Evolutionary conservation across 2,797 vertebrate genomes (phyloP), one percentile per base, ranked within the genome.

Genomic region (Arrhamphus sclerolepis): DNA sequence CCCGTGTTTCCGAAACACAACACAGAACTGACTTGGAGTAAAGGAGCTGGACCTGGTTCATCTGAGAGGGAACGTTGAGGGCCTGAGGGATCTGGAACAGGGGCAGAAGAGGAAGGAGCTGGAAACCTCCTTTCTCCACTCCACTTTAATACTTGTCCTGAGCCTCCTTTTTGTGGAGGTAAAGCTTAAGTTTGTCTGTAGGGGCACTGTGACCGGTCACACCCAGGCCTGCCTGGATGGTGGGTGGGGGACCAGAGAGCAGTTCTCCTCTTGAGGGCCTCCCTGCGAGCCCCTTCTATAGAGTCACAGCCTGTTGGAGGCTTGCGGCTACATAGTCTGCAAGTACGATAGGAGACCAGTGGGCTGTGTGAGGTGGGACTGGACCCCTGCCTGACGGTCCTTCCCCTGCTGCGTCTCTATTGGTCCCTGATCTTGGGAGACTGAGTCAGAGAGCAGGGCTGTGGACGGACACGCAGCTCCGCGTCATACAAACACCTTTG

Each of bases 401-500:
- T 56, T 66, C 80, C 81, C 77, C 80, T 80, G 75, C 72, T 64
- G 73, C 75, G 78, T 89, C 87, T 86, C 89, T 78, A 76, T 90
- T 91, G 87, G 88, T 88, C 85, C 88, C 85, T 84, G 84, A 80
- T 83, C 60, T 22, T 21, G 66, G 86, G 83, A 86, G 86, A 78
- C 72, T 46, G 86, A 66, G 78, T 85, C 78, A 75, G 72, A 73
- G 79, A 55, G 80, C 77, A 69, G 88, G 61, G 82, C 85, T 67
- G 78, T 77, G 47, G 77, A 75, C 73, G 62, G 60, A 72, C 43
- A 55, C 10, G 69, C 59, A 61, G 61, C 85, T 88, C 83, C 86
- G 58, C 88, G 93, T 99, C 97, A 99, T 99, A 99, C 97, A 59
- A 99, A 99, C 85, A 99, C 97, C 93, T 98, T 99, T 69, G 97